Evolutionary conservation across 2,113 vertebrate genomes (phyloP).

Genomic region (Pterocles burchelli): DNA sequence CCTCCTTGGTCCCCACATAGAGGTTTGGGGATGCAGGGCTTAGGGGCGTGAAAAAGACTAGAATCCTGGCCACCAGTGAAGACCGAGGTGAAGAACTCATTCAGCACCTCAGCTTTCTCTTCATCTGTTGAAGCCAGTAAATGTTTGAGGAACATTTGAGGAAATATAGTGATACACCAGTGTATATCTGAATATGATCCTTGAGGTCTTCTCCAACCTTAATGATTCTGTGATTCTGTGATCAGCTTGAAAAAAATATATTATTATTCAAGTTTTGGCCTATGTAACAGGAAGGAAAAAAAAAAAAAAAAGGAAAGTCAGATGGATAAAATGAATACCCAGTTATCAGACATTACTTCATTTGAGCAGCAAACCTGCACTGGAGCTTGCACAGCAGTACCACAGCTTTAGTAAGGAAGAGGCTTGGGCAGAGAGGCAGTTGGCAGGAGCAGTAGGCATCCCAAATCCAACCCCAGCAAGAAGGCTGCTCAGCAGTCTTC

Average conservation of each 20-base stretch:
- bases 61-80: too few relatives aligned
- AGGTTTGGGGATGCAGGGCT: too few relatives aligned
- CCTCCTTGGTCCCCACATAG: too few relatives aligned
- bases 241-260: neutral
- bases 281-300: neutral
- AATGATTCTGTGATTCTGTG: too few relatives aligned
- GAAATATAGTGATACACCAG: neutral
- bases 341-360: neutral
- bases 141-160: neutral
- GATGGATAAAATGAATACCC: neutral
- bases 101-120: too few relatives aligned
- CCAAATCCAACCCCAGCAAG: neutral
- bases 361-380: neutral
- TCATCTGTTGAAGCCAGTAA: too few relatives aligned
- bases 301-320: neutral
- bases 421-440: neutral
- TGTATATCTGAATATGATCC: neutral
- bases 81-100: too few relatives aligned
- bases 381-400: accelerated
- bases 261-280: neutral
- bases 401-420: neutral
- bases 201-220: too few relatives aligned
- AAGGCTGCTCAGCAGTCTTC: neutral
- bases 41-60: too few relatives aligned
- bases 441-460: neutral